phyloP scores from a whole-genome alignment of 2,888 invertebrate species.

The Clusia tigrina region DNA sequence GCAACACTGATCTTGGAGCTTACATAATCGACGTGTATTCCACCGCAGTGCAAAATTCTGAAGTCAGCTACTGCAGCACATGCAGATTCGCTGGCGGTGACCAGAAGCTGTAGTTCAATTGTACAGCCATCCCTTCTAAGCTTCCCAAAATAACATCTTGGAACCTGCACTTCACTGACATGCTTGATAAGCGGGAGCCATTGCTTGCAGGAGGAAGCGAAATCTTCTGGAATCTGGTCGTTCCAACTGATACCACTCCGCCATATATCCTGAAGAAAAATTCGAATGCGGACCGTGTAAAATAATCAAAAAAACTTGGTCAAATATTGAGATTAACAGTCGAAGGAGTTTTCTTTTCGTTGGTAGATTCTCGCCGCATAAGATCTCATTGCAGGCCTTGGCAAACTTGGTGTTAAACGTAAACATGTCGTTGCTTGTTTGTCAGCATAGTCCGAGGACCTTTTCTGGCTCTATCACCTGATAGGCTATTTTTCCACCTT shows the following conservation, averaged over 20 bases:
- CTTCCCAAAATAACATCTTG: conserved; percentile 18
- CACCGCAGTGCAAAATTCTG: conserved; percentile 10
- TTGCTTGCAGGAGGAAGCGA: conserved; percentile 16
- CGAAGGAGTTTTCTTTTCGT: conserved; percentile 34
- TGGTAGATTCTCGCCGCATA: conserved; percentile 18
- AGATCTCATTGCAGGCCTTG: conserved; percentile 20
- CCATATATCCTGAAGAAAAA: conserved; percentile 36
- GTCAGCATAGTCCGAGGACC: conserved; percentile 30
- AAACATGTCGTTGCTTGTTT: too few relatives aligned
- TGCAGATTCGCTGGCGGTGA: background rate
- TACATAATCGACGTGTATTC: conserved; percentile 1
- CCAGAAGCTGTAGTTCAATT: background rate
- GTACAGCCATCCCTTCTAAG: background rate
- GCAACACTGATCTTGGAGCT: conserved; percentile 9
- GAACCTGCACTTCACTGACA: conserved; percentile 13
- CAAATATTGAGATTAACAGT: conserved; percentile 34
- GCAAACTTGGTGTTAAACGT: too few relatives aligned
- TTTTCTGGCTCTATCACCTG: conserved; percentile 27
- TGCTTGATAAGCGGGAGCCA: conserved; percentile 10
- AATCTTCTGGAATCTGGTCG: conserved; percentile 13
- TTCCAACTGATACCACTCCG: too few relatives aligned
- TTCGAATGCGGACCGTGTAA: conserved; percentile 29
- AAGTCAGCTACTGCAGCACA: conserved; percentile 32
- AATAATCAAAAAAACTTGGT: conserved; percentile 26
- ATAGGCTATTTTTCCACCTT: conserved; percentile 20